A percentile compares a stretch with the other conserved stretches of the same genome.
Evolutionary conservation across 2,797 vertebrate genomes (phyloP).

Genomic region (Amniataba percoides): DNA sequence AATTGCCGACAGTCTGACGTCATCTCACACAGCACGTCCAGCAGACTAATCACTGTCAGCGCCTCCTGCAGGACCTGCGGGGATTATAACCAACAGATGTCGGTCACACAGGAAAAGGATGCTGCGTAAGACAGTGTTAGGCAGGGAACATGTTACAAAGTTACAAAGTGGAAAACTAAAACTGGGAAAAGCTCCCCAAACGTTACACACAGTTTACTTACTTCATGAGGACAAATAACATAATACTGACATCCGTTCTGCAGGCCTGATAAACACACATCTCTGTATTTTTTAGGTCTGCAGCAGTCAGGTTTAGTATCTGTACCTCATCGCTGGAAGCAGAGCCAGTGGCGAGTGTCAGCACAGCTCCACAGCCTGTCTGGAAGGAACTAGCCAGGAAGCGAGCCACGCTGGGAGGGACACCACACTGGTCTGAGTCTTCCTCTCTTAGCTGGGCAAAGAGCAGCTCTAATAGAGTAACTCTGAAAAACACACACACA

Average conservation of each 20-base stretch:
- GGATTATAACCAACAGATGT: slow-evolving; percentile 45
- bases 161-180: neutral
- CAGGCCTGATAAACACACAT: neutral
- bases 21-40: slow-evolving; percentile 95
- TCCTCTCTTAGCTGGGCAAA: slow-evolving; percentile 84
- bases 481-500: slow-evolving; percentile 78
- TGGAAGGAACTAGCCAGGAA: slow-evolving; percentile 89
- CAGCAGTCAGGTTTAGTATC: no score
- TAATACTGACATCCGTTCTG: neutral
- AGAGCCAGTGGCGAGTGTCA: slow-evolving; percentile 84
- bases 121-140: neutral
- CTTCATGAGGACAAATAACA: neutral
- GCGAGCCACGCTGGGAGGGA: slow-evolving; percentile 81
- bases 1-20: slow-evolving; percentile 88
- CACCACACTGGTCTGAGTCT: slow-evolving; percentile 69
- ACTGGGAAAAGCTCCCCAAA: neutral
- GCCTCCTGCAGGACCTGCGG: slow-evolving; percentile 87
- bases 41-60: slow-evolving; percentile 88
- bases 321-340: slow-evolving; percentile 87
- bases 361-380: slow-evolving; percentile 86
- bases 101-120: neutral
- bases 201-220: neutral
- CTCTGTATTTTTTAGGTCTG: no score
- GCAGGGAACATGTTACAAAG: neutral
- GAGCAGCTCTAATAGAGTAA: slow-evolving; percentile 90